Evolutionary conservation across 2,113 vertebrate genomes (phyloP).

Genomic region (Brachyhypopomus gauderio): DNA sequence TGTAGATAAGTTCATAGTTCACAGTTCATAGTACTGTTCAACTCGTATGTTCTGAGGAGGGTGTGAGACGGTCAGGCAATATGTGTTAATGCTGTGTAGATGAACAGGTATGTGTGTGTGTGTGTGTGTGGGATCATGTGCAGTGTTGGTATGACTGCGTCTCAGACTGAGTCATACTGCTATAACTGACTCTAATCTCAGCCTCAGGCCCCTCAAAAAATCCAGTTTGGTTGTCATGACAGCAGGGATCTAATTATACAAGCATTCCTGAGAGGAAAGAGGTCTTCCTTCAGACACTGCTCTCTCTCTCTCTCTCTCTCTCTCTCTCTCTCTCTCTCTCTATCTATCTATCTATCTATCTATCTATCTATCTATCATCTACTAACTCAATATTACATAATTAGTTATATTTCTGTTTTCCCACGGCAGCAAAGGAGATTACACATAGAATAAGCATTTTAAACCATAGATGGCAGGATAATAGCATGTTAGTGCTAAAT

Average conservation of each 20-base stretch:
- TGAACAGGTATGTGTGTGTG: slow-evolving; percentile 5
- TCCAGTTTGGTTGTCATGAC: slow-evolving; percentile 72
- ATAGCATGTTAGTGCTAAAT: neutral
- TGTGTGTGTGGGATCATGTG: slow-evolving; percentile 34
- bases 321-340: slow-evolving; percentile 17
- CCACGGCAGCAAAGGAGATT: slow-evolving; percentile 6
- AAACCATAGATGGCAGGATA: slow-evolving; percentile 8
- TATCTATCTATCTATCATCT: neutral
- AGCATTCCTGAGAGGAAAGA: slow-evolving; percentile 65
- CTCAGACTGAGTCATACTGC: slow-evolving; percentile 71
- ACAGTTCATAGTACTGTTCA: slow-evolving; percentile 18
- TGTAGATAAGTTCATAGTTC: neutral
- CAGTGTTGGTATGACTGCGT: slow-evolving; percentile 37
- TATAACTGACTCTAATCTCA: slow-evolving; percentile 68
- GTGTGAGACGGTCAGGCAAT: neutral
- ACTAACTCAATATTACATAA: slow-evolving; percentile 35
- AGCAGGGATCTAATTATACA: slow-evolving; percentile 72
- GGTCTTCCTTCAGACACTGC: slow-evolving; percentile 33
- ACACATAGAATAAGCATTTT: neutral
- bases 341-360: slow-evolving; percentile 12
- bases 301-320: slow-evolving; percentile 25
- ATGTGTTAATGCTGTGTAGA: slow-evolving; percentile 4
- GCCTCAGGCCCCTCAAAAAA: slow-evolving; percentile 60
- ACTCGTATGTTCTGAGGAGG: neutral
- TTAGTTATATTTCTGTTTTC: slow-evolving; percentile 22